phyloP scores from a whole-genome alignment of 2,888 invertebrate species.

The Drosophila emarginata region DNA sequence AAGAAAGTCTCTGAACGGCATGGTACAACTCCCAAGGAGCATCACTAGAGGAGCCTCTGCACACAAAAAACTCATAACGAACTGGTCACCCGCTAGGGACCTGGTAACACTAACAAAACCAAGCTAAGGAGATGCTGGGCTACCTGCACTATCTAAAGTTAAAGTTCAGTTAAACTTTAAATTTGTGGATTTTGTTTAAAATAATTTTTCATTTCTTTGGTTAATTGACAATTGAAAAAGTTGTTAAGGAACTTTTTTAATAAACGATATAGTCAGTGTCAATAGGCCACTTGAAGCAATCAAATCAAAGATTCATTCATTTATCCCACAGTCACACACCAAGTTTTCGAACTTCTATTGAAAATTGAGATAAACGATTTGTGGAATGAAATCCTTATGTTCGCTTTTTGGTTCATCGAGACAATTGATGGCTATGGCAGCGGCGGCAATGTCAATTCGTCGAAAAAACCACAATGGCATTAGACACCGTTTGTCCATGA shows the following conservation, averaged over 20 bases:
- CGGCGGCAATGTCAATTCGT: constrained; percentile 1
- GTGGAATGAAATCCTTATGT: constrained; percentile 2
- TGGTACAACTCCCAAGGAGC: neutral
- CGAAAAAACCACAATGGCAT: neutral
- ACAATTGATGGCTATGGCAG: constrained; percentile 11
- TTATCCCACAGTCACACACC: neutral
- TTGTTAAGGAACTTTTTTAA: neutral
- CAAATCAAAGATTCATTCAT: constrained; percentile 7
- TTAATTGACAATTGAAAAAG: constrained; percentile 1
- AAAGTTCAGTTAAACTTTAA: neutral
- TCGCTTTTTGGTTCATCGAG: neutral
- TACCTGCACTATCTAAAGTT: neutral
- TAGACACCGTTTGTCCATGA: constrained; percentile 1
- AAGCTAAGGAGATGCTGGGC: neutral
- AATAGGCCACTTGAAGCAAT: neutral
- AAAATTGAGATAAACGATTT: constrained; percentile 19
- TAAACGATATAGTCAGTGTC: neutral
- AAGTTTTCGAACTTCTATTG: constrained; percentile 3
- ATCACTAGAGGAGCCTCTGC: neutral
- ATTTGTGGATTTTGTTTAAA: neutral
- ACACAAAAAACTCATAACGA: neutral
- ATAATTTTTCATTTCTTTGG: neutral
- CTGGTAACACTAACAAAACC: too few relatives aligned
- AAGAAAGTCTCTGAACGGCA: neutral
- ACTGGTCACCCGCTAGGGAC: neutral